Conservation (phyloP, 2,888 invertebrate species). For the Pollenia griseotomentosa region DNA sequence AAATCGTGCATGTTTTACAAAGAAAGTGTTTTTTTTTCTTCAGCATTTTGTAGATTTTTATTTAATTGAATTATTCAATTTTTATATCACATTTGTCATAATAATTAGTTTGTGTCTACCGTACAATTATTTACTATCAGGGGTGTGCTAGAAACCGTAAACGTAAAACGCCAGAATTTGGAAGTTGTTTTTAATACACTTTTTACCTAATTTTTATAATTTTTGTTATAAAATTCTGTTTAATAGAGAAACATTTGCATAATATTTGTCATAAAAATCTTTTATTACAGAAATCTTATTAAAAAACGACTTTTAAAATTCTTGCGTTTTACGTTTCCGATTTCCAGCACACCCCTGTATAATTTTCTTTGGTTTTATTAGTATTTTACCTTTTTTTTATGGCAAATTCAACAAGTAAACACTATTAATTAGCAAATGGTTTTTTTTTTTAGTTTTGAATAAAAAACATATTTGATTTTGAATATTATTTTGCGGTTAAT, state of each 20-base stretch:
- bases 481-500: constrained; percentile 1
- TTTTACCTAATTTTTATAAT: too few relatives aligned
- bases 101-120: constrained; percentile 34
- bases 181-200: too few relatives aligned
- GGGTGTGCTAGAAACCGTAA: too few relatives aligned
- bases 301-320: too few relatives aligned
- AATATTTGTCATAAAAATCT: too few relatives aligned
- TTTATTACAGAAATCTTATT: too few relatives aligned
- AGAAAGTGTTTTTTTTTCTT: constrained; percentile 42
- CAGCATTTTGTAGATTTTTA: constrained; percentile 32
- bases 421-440: not conserved
- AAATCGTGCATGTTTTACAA: constrained; percentile 50
- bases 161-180: too few relatives aligned
- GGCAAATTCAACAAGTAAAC: too few relatives aligned
- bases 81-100: constrained; percentile 57
- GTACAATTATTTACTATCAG: not conserved
- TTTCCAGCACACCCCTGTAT: too few relatives aligned
- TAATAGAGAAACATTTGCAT: too few relatives aligned
- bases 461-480: not conserved
- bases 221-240: too few relatives aligned
- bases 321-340: too few relatives aligned
- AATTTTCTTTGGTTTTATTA: not conserved
- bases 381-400: not conserved
- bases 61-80: constrained; percentile 43
- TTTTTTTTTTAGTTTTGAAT: not conserved